Evolutionary conservation across 2,797 vertebrate species (phyloP).

Genomic region (Diplodus puntazzo): DNA sequence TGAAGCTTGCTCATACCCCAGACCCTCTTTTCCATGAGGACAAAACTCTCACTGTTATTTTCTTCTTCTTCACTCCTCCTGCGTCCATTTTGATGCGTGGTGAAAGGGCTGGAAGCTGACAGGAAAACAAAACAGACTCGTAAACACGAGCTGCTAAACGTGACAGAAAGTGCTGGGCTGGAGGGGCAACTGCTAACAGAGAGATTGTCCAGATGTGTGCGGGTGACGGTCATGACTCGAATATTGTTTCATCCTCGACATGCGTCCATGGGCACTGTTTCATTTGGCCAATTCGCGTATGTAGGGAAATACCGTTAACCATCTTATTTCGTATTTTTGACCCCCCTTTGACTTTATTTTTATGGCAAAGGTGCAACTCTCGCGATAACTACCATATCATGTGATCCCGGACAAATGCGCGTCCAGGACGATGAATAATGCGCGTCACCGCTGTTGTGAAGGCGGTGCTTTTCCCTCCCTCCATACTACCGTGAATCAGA

Average conservation of each 20-base stretch:
- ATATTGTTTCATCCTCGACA: not conserved
- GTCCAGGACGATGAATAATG: constrained; percentile 31
- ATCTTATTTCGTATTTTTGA: not conserved
- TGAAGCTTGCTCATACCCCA: constrained; percentile 41
- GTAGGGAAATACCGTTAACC: not conserved
- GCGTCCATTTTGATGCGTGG: constrained; percentile 16
- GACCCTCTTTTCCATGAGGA: constrained; percentile 1
- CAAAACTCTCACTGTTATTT: not conserved
- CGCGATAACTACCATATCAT: constrained; percentile 43
- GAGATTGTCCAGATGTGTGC: no score
- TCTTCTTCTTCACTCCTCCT: constrained; percentile 3
- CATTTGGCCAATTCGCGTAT: no score
- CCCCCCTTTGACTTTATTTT: no score
- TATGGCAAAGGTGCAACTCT: constrained; percentile 1
- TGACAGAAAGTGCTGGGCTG: constrained; percentile 16
- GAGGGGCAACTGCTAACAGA: no score
- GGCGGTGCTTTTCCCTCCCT: constrained; percentile 68
- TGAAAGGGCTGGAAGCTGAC: constrained; percentile 18
- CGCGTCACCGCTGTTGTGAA: constrained; percentile 62
- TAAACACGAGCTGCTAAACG: not conserved
- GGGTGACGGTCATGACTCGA: not conserved
- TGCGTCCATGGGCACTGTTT: not conserved
- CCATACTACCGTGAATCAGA: constrained; percentile 24
- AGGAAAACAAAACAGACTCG: not conserved
- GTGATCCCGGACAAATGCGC: not conserved